Conservation (phyloP, 2,888 invertebrate species). For the Octonoba sinensis region DNA sequence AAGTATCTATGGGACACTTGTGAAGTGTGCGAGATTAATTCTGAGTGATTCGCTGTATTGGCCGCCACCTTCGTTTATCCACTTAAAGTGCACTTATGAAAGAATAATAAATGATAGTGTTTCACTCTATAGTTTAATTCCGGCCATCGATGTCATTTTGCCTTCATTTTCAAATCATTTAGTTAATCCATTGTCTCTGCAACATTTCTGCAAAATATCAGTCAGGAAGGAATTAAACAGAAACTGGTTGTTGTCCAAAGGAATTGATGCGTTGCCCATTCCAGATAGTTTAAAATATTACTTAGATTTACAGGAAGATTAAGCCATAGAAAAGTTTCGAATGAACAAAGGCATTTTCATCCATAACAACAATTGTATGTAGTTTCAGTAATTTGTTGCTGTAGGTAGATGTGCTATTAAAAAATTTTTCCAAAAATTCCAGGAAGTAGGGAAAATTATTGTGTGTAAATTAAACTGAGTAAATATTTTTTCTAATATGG, state of each 20-base stretch:
- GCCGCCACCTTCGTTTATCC: background rate
- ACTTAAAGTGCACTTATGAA: too few species aligned
- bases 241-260: background rate
- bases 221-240: background rate
- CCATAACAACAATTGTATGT: too few species aligned
- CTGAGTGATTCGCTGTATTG: background rate
- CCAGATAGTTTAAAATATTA: background rate
- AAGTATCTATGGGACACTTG: too few species aligned
- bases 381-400: too few species aligned
- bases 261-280: background rate
- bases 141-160: background rate
- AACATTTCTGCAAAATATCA: background rate
- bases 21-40: background rate
- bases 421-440: too few species aligned
- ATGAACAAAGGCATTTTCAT: too few species aligned
- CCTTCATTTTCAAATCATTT: background rate
- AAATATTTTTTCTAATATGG: too few species aligned
- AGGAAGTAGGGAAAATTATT: too few species aligned
- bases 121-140: too few species aligned
- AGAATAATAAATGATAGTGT: too few species aligned
- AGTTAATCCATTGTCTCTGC: background rate
- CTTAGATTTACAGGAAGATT: constrained; percentile 2
- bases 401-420: too few species aligned
- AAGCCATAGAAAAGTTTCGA: background rate
- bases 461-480: too few species aligned